Evolutionary conservation across 1,140 invertebrate species (phyloP).

Genomic region (Sycobia sp.): DNA sequence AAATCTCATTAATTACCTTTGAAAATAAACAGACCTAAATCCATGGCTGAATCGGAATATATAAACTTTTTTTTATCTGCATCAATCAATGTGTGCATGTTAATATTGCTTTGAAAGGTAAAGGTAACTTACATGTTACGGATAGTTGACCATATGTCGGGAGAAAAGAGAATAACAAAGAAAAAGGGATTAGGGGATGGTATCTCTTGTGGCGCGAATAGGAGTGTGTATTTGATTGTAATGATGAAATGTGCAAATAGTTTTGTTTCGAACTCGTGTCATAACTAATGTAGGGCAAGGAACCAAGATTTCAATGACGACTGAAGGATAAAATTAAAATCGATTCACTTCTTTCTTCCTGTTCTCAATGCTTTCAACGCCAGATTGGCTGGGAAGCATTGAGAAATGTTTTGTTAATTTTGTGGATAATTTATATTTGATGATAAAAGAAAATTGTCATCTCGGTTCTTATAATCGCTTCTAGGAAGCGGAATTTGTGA

Average conservation of each 20-base stretch:
- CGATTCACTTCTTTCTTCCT: neutral
- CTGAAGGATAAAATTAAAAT: neutral
- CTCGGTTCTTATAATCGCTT: slow-evolving; percentile 11
- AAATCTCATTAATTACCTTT: slow-evolving; percentile 2
- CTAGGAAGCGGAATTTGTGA: slow-evolving; percentile 20
- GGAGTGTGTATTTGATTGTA: no score
- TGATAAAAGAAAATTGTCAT: neutral
- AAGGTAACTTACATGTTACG: no score
- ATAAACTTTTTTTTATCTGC: no score
- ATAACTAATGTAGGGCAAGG: neutral
- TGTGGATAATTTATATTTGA: neutral
- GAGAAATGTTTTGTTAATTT: no score
- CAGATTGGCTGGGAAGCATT: no score
- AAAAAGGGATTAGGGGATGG: no score
- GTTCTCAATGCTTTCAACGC: neutral
- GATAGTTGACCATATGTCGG: no score
- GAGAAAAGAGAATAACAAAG: neutral
- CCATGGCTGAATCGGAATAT: no score
- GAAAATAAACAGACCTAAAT: neutral
- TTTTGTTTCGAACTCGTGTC: neutral
- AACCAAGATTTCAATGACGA: slow-evolving; percentile 4
- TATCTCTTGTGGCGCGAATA: no score
- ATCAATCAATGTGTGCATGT: no score
- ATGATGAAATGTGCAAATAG: slow-evolving; percentile 7
- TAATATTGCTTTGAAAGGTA: no score